Percentiles rank a stretch among this genome's conserved stretches.
These are phyloP conservation scores for Toxotes jaculatrix DNA, from an alignment of 2,113 vertebrate genomes.

Conservation along the genomic window DNA sequence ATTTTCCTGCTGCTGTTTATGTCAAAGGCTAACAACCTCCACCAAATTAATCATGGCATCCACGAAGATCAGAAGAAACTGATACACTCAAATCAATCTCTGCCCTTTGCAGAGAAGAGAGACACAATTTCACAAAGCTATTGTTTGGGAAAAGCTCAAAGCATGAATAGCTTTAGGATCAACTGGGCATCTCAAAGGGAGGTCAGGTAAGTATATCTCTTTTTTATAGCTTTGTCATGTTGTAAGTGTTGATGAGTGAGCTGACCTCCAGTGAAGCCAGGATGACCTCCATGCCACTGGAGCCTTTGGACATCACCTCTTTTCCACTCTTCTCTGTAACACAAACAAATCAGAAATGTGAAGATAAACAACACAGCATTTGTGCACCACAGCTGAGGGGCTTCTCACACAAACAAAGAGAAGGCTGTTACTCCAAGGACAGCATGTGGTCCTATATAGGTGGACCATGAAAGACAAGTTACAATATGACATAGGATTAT, in stretches of 20 bases:
- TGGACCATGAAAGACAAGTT: not conserved
- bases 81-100: not conserved
- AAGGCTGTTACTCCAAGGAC: not conserved
- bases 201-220: not conserved
- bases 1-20: not conserved
- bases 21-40: not conserved
- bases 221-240: not conserved
- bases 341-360: constrained; percentile 39
- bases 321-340: constrained; percentile 95
- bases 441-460: not conserved
- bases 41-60: not conserved
- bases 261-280: constrained; percentile 93
- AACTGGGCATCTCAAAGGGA: not conserved
- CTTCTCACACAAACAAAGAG: not conserved
- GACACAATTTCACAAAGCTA: not conserved
- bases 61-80: not conserved
- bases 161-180: not conserved
- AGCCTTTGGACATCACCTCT: constrained; percentile 96
- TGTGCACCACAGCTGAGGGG: not conserved
- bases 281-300: constrained; percentile 93
- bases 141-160: not conserved
- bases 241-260: not conserved
- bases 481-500: not conserved
- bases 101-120: not conserved
- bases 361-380: not conserved